phyloP scores from a whole-genome alignment of 2,797 vertebrate genomes.

The Smutsia gigantea region DNA sequence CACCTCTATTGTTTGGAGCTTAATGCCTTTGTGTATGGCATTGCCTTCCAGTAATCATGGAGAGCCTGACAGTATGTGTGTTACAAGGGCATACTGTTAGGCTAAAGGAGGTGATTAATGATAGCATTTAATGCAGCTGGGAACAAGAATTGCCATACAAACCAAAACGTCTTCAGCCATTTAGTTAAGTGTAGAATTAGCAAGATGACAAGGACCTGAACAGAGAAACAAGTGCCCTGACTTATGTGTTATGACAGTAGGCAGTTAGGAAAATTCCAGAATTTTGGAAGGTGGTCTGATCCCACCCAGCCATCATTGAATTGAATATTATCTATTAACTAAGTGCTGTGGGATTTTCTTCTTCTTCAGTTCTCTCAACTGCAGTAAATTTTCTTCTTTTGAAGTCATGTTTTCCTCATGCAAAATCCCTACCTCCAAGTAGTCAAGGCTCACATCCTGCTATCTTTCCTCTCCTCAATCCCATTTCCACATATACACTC shows the following conservation, averaged over 20 bases:
- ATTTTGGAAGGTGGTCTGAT: not conserved
- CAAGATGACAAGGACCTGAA: not conserved
- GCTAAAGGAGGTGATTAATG: constrained; percentile 76
- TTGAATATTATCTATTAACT: not conserved
- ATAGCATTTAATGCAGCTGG: constrained; percentile 63
- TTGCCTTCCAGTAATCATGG: constrained; percentile 78
- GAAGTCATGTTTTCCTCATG: not conserved
- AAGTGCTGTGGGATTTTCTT: not conserved
- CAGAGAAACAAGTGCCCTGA: not conserved
- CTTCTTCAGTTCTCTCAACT: not conserved
- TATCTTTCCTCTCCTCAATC: not conserved
- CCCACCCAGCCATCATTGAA: not conserved
- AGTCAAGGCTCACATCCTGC: not conserved
- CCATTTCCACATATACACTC: not conserved
- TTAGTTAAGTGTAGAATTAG: constrained; percentile 54
- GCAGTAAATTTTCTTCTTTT: not conserved
- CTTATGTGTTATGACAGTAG: not conserved
- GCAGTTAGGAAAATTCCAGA: constrained; percentile 45
- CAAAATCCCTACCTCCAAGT: not conserved
- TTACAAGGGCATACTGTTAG: constrained; percentile 71
- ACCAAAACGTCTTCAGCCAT: constrained; percentile 59
- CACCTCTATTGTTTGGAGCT: constrained; percentile 84
- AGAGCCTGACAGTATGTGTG: constrained; percentile 65
- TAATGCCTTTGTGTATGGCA: constrained; percentile 78
- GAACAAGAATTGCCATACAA: constrained; percentile 57